Evolutionary conservation across 2,797 vertebrate genomes (phyloP).

Genomic region (Zonotrichia albicollis): DNA sequence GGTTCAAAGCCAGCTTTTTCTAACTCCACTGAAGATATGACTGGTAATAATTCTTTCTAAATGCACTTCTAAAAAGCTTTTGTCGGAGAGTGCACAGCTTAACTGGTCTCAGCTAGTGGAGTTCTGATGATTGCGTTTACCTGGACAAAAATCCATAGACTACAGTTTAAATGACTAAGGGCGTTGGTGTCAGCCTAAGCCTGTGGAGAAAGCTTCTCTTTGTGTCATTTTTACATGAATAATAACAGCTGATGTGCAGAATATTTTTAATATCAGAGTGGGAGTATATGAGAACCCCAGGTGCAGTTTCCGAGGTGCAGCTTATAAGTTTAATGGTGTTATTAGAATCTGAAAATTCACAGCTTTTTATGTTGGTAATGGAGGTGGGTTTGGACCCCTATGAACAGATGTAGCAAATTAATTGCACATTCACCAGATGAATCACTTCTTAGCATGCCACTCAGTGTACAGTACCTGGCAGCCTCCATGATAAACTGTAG

Average conservation of each 20-base stretch:
- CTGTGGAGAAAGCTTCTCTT: conserved; percentile 12
- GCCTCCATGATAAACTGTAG: background rate
- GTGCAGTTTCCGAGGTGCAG: conserved; percentile 34
- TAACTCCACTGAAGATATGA: background rate
- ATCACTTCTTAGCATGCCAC: background rate
- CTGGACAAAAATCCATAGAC: background rate
- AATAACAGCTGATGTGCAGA: conserved; percentile 45
- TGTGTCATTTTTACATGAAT: conserved; percentile 35
- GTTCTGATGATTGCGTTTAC: background rate
- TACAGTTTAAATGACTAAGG: background rate
- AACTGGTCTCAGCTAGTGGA: background rate
- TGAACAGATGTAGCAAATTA: background rate
- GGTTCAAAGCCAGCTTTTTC: background rate
- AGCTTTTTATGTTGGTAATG: background rate
- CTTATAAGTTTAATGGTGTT: background rate
- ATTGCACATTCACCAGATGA: background rate
- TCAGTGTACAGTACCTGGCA: background rate
- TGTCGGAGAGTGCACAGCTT: background rate
- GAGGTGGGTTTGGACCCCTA: background rate
- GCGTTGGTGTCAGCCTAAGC: conserved; percentile 25
- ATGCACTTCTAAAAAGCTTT: background rate
- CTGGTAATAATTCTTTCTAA: background rate
- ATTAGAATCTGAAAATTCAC: conserved; percentile 43
- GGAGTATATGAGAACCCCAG: conserved; percentile 62
- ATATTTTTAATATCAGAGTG: conserved; percentile 60